These are phyloP conservation scores for Branchellion lobata DNA, from an alignment of 2,888 invertebrate genomes.

Conservation along the genomic window DNA sequence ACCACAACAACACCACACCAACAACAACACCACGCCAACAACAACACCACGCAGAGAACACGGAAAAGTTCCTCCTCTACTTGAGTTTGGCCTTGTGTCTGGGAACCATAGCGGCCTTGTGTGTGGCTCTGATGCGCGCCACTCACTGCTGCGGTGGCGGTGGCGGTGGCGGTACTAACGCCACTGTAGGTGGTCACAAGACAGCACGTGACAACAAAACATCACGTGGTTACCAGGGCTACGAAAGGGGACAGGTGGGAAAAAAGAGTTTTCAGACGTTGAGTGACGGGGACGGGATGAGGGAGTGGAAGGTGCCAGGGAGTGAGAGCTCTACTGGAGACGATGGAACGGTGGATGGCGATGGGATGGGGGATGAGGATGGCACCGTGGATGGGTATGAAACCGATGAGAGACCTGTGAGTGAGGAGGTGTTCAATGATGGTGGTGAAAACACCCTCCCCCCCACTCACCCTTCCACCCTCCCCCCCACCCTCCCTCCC, in stretches of 20 bases:
- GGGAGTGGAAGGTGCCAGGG: conserved; percentile 36
- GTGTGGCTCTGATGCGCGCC: conserved; percentile 14
- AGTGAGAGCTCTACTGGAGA: conserved; percentile 43
- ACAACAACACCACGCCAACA: too few species aligned
- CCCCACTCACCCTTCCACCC: too few species aligned
- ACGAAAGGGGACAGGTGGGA: neutral
- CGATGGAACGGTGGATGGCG: conserved; percentile 32
- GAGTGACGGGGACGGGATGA: conserved; percentile 2
- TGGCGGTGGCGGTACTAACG: neutral
- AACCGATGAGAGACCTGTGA: neutral
- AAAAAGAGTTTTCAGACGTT: neutral
- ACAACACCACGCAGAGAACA: conserved; percentile 32
- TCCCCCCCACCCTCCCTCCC: too few species aligned
- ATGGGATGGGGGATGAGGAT: conserved; percentile 12
- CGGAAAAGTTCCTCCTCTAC: conserved; percentile 42
- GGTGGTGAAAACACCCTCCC: neutral
- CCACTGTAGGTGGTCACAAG: neutral
- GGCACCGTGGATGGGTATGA: conserved; percentile 11
- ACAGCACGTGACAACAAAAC: neutral
- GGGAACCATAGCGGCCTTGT: conserved; percentile 40
- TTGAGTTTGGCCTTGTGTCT: conserved; percentile 29
- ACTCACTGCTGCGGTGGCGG: conserved; percentile 13
- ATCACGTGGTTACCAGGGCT: neutral
- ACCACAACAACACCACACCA: too few species aligned
- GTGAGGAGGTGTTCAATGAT: neutral